These are phyloP conservation scores for Dynastes hyllus DNA, from an alignment of 2,888 invertebrate genomes.

Conservation along the genomic window DNA sequence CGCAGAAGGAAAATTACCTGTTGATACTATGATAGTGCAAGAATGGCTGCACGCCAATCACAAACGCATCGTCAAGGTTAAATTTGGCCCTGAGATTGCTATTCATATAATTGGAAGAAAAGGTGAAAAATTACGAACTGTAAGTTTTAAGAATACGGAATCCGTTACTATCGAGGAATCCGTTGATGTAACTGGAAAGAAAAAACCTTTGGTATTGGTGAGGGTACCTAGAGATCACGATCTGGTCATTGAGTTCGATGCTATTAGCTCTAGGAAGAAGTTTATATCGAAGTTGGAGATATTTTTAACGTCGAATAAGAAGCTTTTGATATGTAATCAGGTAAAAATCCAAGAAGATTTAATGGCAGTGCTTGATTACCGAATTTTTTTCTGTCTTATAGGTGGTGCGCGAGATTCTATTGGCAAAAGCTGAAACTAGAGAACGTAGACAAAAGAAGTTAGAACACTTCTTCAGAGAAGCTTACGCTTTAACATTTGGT, in stretches of 20 bases:
- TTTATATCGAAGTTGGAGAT: slow-evolving; percentile 91
- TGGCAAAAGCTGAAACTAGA: slow-evolving; percentile 94
- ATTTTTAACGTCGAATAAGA: slow-evolving; percentile 88
- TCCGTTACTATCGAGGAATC: slow-evolving; percentile 91
- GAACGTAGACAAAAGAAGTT: slow-evolving; percentile 93
- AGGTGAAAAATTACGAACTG: slow-evolving; percentile 90
- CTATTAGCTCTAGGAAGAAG: slow-evolving; percentile 85
- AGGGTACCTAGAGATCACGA: slow-evolving; percentile 93
- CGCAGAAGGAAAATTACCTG: slow-evolving; percentile 77
- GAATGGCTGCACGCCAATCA: slow-evolving; percentile 96
- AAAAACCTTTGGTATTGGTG: slow-evolving; percentile 87
- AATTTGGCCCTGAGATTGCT: slow-evolving; percentile 91
- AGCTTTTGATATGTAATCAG: slow-evolving; percentile 83
- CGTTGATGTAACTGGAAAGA: slow-evolving; percentile 83
- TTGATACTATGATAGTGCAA: slow-evolving; percentile 93
- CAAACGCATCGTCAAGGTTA: slow-evolving; percentile 90
- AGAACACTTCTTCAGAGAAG: slow-evolving; percentile 97
- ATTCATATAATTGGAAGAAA: slow-evolving; percentile 92
- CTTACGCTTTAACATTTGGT: slow-evolving; percentile 94
- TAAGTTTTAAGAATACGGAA: slow-evolving; percentile 85
- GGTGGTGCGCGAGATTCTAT: slow-evolving; percentile 88
- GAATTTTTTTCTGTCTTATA: slow-evolving; percentile 59
- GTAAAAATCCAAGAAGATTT: slow-evolving; percentile 66
- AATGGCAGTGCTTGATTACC: background rate
- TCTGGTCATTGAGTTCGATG: slow-evolving; percentile 92